Evolutionary conservation across 2,113 vertebrate genomes (phyloP).

Genomic region (Sterrhoptilus dennistouni): DNA sequence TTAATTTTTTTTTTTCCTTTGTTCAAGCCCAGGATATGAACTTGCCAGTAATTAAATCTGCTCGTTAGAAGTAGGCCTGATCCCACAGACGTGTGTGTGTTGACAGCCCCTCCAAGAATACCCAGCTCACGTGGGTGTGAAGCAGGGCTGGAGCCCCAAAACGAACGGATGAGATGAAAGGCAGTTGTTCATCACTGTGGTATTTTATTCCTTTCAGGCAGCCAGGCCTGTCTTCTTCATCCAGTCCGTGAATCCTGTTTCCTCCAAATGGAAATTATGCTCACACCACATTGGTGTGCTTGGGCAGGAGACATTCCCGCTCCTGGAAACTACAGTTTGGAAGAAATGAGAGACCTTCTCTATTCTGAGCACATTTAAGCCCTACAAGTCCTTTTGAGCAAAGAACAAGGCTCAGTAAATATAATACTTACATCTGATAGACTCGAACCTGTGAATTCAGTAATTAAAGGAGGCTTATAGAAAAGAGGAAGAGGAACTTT

Average conservation of each 20-base stretch:
- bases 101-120: background rate
- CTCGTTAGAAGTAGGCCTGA: background rate
- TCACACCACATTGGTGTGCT: background rate
- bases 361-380: background rate
- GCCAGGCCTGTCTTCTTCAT: background rate
- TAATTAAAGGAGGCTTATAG: background rate
- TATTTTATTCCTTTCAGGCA: background rate
- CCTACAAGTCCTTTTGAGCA: too few species aligned
- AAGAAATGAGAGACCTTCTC: background rate
- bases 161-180: background rate
- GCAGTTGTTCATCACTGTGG: background rate
- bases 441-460: background rate
- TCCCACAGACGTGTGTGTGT: background rate
- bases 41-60: constrained; percentile 17
- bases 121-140: fast-evolving
- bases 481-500: background rate
- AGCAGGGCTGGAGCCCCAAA: background rate
- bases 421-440: background rate
- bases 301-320: background rate
- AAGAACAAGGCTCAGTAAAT: background rate
- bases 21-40: background rate
- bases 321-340: background rate
- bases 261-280: background rate
- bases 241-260: background rate
- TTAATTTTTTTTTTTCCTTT: background rate